These are phyloP conservation scores for Eumeta japonica DNA, from an alignment of 1,140 invertebrate genomes.

Conservation along the genomic window DNA sequence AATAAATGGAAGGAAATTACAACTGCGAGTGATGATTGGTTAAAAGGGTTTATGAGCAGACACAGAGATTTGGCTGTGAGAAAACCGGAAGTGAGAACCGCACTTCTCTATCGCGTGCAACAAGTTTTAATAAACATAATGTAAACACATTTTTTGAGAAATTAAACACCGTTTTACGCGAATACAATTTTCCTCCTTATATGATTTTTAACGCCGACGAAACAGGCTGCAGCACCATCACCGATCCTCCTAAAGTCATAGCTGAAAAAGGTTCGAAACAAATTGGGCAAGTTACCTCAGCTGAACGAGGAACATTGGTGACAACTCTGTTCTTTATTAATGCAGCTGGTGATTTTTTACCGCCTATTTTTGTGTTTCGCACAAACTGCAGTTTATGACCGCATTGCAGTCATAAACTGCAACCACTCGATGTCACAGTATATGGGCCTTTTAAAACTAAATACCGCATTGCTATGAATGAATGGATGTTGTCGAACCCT, in stretches of 20 bases:
- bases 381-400: conserved; percentile 34
- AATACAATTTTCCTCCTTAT: conserved; percentile 11
- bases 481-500: too few relatives aligned
- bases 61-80: too few relatives aligned
- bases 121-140: conserved; percentile 28
- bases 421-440: conserved; percentile 39
- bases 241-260: conserved; percentile 13
- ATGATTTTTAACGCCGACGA: conserved; percentile 17
- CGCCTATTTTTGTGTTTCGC: conserved; percentile 15
- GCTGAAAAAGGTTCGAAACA: too few relatives aligned
- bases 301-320: conserved; percentile 14
- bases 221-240: conserved; percentile 13
- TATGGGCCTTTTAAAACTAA: too few relatives aligned
- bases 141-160: conserved; percentile 21
- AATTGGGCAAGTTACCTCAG: too few relatives aligned
- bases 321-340: too few relatives aligned
- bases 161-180: too few relatives aligned
- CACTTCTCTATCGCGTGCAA: conserved; percentile 24
- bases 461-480: conserved; percentile 9
- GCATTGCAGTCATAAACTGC: conserved; percentile 37
- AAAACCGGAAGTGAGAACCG: conserved; percentile 27
- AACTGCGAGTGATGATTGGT: too few relatives aligned
- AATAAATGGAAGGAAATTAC: too few relatives aligned
- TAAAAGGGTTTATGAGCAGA: conserved; percentile 23
- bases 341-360: conserved; percentile 10